These are phyloP conservation scores for Chymomyza fuscimana DNA, from an alignment of 2,888 invertebrate species.

Conservation along the genomic window DNA sequence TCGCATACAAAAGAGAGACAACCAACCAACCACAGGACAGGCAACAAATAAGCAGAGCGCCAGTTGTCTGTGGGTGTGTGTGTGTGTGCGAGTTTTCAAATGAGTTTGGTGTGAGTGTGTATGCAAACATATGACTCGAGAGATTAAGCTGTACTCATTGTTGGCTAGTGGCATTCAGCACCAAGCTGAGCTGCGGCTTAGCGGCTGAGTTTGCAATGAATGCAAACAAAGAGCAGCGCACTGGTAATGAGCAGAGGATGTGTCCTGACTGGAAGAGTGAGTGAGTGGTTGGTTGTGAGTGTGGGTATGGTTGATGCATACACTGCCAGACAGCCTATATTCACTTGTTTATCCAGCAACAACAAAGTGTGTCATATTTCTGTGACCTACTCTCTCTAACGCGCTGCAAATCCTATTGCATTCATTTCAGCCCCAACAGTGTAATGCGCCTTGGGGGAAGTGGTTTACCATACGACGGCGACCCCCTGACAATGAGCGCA, in stretches of 20 bases:
- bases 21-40: conserved; percentile 19
- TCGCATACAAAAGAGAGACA: conserved; percentile 36
- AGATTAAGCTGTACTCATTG: conserved; percentile 64
- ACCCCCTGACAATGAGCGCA: conserved; percentile 80
- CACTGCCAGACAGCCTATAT: conserved; percentile 25
- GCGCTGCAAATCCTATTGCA: not conserved
- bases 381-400: not conserved
- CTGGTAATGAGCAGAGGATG: conserved; percentile 3
- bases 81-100: conserved; percentile 14
- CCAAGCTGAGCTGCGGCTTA: conserved; percentile 62
- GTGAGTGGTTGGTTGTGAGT: not conserved
- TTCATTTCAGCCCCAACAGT: conserved; percentile 62
- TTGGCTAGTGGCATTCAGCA: conserved; percentile 52
- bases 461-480: conserved; percentile 78
- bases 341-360: conserved; percentile 14
- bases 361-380: conserved; percentile 4
- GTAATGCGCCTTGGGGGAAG: conserved; percentile 79
- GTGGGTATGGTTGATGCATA: not conserved
- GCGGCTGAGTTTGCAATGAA: conserved; percentile 51
- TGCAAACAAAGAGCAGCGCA: conserved; percentile 32
- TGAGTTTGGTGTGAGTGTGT: conserved; percentile 5
- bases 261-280: not conserved
- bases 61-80: conserved; percentile 16
- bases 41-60: conserved; percentile 38
- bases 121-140: conserved; percentile 63